Evolutionary conservation across 2,797 vertebrate species (phyloP).

Genomic region (Cuculus canorus): DNA sequence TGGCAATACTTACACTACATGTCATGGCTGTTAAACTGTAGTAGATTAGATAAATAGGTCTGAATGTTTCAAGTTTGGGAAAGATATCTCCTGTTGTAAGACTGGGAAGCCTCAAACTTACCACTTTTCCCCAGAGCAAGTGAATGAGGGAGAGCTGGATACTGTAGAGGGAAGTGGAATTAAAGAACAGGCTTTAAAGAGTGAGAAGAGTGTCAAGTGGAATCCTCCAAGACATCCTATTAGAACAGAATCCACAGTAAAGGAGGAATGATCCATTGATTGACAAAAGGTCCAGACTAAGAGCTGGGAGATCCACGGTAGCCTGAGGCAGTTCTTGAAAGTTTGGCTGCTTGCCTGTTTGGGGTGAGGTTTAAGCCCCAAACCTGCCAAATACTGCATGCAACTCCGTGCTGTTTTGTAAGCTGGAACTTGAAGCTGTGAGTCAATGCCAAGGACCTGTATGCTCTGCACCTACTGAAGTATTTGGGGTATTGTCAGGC

Average conservation of each 20-base stretch:
- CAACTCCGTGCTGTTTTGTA: conserved; percentile 21
- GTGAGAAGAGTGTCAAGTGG: neutral
- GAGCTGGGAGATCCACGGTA: neutral
- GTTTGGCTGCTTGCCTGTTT: conserved; percentile 4
- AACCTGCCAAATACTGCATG: conserved; percentile 15
- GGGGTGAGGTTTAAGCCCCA: neutral
- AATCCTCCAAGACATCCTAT: neutral
- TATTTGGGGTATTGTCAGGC: conserved; percentile 44
- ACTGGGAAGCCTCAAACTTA: neutral
- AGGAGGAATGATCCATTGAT: neutral
- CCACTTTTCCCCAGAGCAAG: neutral
- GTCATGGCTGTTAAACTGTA: neutral
- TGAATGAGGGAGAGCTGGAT: neutral
- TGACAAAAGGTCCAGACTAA: neutral
- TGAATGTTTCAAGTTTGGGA: neutral
- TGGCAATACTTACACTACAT: neutral
- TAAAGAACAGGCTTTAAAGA: neutral
- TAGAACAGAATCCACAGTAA: neutral
- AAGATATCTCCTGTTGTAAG: neutral
- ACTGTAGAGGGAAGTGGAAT: neutral
- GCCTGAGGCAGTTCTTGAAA: neutral
- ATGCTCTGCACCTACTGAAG: conserved; percentile 14
- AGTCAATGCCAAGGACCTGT: neutral
- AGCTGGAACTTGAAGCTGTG: neutral
- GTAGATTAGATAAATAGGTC: neutral